Percentiles rank a stretch among this genome's conserved stretches.
phyloP scores from a whole-genome alignment of 2,888 invertebrate genomes.

The Zele albiditarsus region DNA sequence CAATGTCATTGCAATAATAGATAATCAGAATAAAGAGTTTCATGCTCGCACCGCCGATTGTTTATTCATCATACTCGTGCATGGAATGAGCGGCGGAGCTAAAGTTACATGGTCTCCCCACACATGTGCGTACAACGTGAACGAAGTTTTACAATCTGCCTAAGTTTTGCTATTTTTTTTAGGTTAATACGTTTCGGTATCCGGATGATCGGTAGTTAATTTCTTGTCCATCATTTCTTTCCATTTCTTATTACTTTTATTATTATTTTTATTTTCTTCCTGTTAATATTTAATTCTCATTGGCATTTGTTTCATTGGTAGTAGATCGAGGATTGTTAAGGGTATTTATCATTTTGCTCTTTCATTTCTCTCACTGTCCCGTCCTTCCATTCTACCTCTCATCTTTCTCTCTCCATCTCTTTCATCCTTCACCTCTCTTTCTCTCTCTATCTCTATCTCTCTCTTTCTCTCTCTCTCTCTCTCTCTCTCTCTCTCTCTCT shows the following conservation, averaged over 20 bases:
- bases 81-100: constrained; percentile 69
- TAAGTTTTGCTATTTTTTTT: constrained; percentile 49
- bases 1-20: constrained; percentile 3
- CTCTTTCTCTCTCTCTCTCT: constrained; percentile 19
- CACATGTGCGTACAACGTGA: constrained; percentile 72
- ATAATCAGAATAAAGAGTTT: background rate
- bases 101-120: constrained; percentile 74
- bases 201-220: constrained; percentile 49
- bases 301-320: constrained; percentile 33
- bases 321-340: constrained; percentile 32
- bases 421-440: constrained; percentile 49
- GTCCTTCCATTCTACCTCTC: constrained; percentile 29
- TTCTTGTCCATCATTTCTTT: constrained; percentile 35
- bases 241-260: constrained; percentile 37
- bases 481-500: constrained; percentile 31
- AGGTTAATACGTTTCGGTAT: constrained; percentile 53
- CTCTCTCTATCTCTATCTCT: constrained; percentile 53
- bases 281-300: background rate
- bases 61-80: constrained; percentile 34
- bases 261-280: constrained; percentile 43
- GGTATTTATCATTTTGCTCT: constrained; percentile 14
- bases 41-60: constrained; percentile 29
- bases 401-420: background rate
- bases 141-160: constrained; percentile 69
- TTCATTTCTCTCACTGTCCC: constrained; percentile 22